These are phyloP conservation scores for Herminia tarsipennalis DNA, from an alignment of 2,888 invertebrate genomes.

Conservation along the genomic window DNA sequence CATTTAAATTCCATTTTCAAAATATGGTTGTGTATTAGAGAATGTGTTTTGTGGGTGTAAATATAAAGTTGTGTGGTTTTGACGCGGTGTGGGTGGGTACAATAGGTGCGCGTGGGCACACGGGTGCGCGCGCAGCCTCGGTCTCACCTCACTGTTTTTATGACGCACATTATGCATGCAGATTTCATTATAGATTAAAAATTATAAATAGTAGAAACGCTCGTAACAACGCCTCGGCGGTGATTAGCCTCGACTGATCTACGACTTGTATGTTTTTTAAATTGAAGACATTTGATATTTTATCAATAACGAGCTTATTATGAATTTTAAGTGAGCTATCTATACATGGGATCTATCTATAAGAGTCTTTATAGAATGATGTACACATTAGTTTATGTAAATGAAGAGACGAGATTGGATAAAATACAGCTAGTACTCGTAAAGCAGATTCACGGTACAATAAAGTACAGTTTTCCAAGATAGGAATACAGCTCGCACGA, in stretches of 20 bases:
- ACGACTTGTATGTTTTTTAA: constrained; percentile 38
- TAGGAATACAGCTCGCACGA: too few relatives aligned
- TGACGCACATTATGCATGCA: constrained; percentile 60
- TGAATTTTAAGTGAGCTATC: constrained; percentile 29
- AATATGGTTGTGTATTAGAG: constrained; percentile 19
- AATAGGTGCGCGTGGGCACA: constrained; percentile 69
- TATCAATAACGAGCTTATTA: constrained; percentile 33
- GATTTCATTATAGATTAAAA: constrained; percentile 69
- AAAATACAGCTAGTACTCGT: too few relatives aligned
- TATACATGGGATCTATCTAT: constrained; percentile 18
- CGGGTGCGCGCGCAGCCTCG: constrained; percentile 62
- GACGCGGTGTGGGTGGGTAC: constrained; percentile 66
- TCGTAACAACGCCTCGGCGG: constrained; percentile 49
- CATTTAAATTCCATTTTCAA: constrained; percentile 23
- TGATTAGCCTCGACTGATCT: constrained; percentile 33
- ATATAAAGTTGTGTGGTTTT: constrained; percentile 35
- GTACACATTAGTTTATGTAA: not conserved
- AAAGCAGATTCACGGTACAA: too few relatives aligned
- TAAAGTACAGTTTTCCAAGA: too few relatives aligned
- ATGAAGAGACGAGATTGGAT: not conserved
- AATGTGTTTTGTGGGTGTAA: constrained; percentile 14
- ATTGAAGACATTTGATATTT: constrained; percentile 37
- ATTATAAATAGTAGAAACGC: constrained; percentile 60
- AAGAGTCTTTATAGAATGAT: not conserved
- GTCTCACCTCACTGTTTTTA: constrained; percentile 54